phyloP scores from a whole-genome alignment of 2,888 invertebrate genomes.

The Andrena flavipes region DNA sequence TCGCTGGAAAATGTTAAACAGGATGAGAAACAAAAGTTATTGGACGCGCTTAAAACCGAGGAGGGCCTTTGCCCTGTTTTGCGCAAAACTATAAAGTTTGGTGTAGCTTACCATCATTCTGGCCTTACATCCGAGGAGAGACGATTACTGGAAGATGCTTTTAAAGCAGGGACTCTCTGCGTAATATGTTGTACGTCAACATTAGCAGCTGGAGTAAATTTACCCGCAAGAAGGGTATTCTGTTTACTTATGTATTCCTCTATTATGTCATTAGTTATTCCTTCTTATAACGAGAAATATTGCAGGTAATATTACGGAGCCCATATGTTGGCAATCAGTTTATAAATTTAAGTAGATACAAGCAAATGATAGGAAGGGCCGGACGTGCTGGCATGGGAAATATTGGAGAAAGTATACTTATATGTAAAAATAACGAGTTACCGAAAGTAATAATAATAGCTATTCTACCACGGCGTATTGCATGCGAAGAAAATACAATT shows the following conservation, averaged over 20 bases:
- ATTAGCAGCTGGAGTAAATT: slow-evolving; percentile 98
- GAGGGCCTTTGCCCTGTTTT: slow-evolving; percentile 90
- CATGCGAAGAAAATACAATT: background rate
- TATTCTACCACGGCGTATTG: background rate
- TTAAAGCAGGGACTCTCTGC: slow-evolving; percentile 92
- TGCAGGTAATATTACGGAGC: slow-evolving; percentile 91
- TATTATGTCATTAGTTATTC: background rate
- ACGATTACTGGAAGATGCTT: slow-evolving; percentile 93
- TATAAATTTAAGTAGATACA: slow-evolving; percentile 92
- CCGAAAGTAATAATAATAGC: slow-evolving; percentile 81
- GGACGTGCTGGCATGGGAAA: slow-evolving; percentile 95
- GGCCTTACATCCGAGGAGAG: slow-evolving; percentile 96
- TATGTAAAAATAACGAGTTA: slow-evolving; percentile 88
- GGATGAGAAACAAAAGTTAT: slow-evolving; percentile 87
- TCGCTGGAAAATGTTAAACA: slow-evolving; percentile 86
- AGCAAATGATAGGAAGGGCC: slow-evolving; percentile 98
- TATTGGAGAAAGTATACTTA: slow-evolving; percentile 94
- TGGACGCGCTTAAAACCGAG: slow-evolving; percentile 88
- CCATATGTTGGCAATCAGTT: slow-evolving; percentile 92
- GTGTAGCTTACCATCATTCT: slow-evolving; percentile 97
- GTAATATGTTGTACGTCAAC: slow-evolving; percentile 98
- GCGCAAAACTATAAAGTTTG: slow-evolving; percentile 89
- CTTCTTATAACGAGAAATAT: slow-evolving; percentile 23
- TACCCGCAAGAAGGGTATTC: slow-evolving; percentile 93
- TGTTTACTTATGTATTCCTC: slow-evolving; percentile 22